Percentiles rank a stretch among this genome's conserved stretches.
These are phyloP conservation scores for Hydrotaea cyrtoneurina DNA, from an alignment of 2,888 invertebrate genomes.

Conservation along the genomic window DNA sequence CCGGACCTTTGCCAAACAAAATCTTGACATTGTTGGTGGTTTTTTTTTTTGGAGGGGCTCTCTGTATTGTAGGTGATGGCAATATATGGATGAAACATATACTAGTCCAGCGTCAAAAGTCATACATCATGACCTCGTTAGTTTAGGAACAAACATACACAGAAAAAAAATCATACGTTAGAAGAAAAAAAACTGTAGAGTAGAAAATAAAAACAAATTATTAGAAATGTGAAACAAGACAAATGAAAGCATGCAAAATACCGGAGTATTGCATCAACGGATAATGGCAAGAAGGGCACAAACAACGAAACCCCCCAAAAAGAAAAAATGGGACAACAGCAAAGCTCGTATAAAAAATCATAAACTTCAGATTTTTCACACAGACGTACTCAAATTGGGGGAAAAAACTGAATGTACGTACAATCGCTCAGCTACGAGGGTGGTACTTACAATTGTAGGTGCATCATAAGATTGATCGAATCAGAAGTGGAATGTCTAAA, in stretches of 20 bases:
- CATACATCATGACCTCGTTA: conserved; percentile 41
- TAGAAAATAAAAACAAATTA: conserved; percentile 44
- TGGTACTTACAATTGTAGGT: background rate
- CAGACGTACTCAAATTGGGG: background rate
- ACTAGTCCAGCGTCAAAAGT: conserved; percentile 15
- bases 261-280: background rate
- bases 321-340: conserved; percentile 10
- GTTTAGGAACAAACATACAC: background rate
- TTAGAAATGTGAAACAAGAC: conserved; percentile 49
- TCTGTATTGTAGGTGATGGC: conserved; percentile 3
- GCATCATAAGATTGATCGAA: no score
- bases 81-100: conserved; percentile 23
- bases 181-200: conserved; percentile 6
- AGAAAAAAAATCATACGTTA: background rate
- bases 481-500: no score
- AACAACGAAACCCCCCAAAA: background rate
- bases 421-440: background rate
- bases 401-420: background rate
- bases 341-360: conserved; percentile 22
- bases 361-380: conserved; percentile 35
- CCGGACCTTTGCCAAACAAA: background rate
- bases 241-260: conserved; percentile 30
- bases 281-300: background rate
- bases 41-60: background rate
- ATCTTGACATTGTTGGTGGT: background rate